Evolutionary conservation across 2,888 invertebrate genomes (phyloP).

Genomic region (Nomada goodeniana): DNA sequence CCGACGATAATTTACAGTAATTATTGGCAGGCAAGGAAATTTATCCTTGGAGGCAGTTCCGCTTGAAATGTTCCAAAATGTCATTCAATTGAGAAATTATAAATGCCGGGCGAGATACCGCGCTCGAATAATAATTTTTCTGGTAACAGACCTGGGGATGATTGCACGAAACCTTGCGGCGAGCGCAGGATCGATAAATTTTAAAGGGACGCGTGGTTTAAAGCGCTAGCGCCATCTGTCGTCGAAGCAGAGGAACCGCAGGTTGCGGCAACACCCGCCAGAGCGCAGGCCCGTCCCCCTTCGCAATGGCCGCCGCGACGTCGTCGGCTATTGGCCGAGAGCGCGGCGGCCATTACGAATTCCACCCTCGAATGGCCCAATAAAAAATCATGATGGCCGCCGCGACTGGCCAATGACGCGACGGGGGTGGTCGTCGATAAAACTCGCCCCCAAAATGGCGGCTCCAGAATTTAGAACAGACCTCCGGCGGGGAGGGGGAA

Average conservation of each 20-base stretch:
- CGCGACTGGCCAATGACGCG: conserved; percentile 77
- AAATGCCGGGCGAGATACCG: background rate
- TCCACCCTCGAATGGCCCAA: conserved; percentile 80
- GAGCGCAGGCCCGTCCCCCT: conserved; percentile 76
- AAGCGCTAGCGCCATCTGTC: conserved; percentile 79
- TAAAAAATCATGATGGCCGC: conserved; percentile 81
- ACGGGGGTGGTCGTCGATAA: conserved; percentile 71
- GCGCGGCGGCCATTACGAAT: conserved; percentile 85
- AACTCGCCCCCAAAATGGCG: conserved; percentile 63
- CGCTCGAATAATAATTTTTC: background rate
- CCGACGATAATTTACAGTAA: no score
- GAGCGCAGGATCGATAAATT: background rate
- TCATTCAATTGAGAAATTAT: background rate
- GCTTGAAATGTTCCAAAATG: background rate
- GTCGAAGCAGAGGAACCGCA: conserved; percentile 59
- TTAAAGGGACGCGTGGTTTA: conserved; percentile 34
- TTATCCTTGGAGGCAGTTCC: no score
- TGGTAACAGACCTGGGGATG: no score
- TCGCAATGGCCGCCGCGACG: conserved; percentile 77
- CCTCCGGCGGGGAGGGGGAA: background rate
- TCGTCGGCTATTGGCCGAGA: conserved; percentile 83
- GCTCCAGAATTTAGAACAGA: background rate
- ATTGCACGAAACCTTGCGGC: background rate
- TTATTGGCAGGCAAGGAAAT: no score
- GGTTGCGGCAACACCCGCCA: conserved; percentile 75